phyloP scores from a whole-genome alignment of 53 echinoderm and acorn worm genomes.

The Antedon mediterranea region DNA sequence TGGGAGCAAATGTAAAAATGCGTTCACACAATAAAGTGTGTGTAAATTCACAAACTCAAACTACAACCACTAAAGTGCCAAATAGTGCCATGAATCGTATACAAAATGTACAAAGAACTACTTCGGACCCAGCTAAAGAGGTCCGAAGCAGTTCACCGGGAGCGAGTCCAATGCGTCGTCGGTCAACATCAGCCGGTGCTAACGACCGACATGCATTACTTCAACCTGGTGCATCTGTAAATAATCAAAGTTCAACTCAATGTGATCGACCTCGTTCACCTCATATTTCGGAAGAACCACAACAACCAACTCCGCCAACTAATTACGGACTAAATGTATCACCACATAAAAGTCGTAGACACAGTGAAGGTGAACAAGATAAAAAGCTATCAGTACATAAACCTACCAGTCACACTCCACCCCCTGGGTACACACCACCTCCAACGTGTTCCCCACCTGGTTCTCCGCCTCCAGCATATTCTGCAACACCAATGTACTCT shows the following conservation, averaged over 20 bases:
- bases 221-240: background rate
- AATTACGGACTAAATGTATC: background rate
- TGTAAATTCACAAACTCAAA: background rate
- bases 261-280: background rate
- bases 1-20: background rate
- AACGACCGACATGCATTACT: background rate
- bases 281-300: background rate
- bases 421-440: background rate
- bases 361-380: background rate
- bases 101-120: background rate
- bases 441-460: background rate
- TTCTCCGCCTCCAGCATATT: background rate
- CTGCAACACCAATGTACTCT: background rate
- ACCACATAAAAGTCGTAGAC: background rate
- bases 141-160: background rate
- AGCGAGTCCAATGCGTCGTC: background rate
- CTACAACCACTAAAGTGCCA: background rate
- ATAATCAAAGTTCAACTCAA: background rate
- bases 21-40: background rate
- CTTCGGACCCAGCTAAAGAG: background rate
- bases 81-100: background rate
- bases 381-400: constrained; percentile 6
- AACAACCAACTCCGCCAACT: background rate
- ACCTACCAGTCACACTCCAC: constrained; percentile 13
- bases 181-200: background rate